A percentile compares a stretch with the other conserved stretches of the same genome.
Conservation (phyloP, 2,113 vertebrate species). For the Corythornis vintsioides region DNA sequence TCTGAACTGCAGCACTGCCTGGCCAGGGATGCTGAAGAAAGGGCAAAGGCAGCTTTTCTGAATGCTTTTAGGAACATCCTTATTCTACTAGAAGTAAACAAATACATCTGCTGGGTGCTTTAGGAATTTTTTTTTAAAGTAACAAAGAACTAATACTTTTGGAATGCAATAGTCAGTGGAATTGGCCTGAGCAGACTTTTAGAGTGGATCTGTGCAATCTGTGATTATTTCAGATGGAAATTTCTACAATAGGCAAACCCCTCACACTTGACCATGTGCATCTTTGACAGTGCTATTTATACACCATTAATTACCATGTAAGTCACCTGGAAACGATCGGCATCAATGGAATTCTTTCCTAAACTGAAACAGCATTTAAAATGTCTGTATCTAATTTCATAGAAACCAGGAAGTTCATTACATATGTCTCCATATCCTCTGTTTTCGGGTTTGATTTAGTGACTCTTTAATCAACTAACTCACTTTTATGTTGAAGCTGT, state of each 20-base stretch:
- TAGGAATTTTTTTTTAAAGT: neutral
- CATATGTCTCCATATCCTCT: neutral
- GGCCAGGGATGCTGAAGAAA: neutral
- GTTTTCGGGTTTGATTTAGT: constrained; percentile 7
- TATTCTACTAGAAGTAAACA: neutral
- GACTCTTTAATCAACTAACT: constrained; percentile 9
- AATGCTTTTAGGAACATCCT: neutral
- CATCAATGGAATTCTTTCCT: neutral
- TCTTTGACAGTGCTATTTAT: neutral
- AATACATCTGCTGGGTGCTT: neutral
- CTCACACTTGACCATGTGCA: neutral
- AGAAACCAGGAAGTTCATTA: neutral
- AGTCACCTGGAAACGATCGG: neutral
- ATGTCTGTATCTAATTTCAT: neutral
- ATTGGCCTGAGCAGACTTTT: neutral
- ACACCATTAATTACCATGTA: neutral
- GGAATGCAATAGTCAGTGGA: accelerated
- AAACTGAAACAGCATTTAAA: neutral
- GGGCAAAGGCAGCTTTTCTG: neutral
- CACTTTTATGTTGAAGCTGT: neutral
- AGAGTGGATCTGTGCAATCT: accelerated
- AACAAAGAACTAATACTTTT: neutral
- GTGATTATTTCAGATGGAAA: neutral
- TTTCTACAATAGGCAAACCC: neutral
- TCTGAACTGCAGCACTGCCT: neutral